Percentiles rank a stretch among this genome's conserved stretches.
These are phyloP conservation scores for Tragelaphus scriptus DNA, from an alignment of 2,113 vertebrate species.

Conservation along the genomic window DNA sequence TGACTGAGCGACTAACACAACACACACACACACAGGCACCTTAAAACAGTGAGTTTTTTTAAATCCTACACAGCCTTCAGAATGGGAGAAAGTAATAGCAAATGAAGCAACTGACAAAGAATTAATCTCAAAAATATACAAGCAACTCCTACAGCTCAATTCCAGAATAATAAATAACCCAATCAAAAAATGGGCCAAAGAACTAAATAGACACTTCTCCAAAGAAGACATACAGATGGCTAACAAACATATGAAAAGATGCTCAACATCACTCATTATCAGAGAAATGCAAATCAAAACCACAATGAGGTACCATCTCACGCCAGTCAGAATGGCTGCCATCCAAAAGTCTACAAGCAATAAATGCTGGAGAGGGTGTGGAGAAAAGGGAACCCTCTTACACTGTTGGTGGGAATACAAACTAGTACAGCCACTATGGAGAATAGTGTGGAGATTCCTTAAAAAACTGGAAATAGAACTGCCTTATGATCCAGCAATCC, in stretches of 20 bases:
- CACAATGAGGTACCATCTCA: not conserved
- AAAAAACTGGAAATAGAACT: not conserved
- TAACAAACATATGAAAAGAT: not conserved
- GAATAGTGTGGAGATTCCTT: not conserved
- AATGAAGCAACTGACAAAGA: not conserved
- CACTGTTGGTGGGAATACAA: not conserved
- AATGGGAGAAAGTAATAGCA: not conserved
- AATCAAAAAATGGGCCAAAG: not conserved
- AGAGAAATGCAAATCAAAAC: not conserved
- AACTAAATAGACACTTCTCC: not conserved
- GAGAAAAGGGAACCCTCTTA: not conserved
- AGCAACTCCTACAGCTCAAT: not conserved
- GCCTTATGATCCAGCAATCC: not conserved
- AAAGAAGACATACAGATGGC: not conserved
- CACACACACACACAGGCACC: not conserved
- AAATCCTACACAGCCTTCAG: constrained; percentile 20
- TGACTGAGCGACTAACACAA: too few relatives aligned
- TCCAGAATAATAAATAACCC: not conserved
- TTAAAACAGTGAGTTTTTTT: not conserved
- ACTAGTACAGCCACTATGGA: not conserved
- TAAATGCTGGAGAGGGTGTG: not conserved
- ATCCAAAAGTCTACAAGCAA: not conserved
- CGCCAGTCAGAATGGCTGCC: accelerated
- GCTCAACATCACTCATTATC: not conserved
- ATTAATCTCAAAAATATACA: not conserved